Evolutionary conservation across 2,888 invertebrate species (phyloP), one percentile per base, ranked within the genome.

Genomic region (Nebria brevicollis): DNA sequence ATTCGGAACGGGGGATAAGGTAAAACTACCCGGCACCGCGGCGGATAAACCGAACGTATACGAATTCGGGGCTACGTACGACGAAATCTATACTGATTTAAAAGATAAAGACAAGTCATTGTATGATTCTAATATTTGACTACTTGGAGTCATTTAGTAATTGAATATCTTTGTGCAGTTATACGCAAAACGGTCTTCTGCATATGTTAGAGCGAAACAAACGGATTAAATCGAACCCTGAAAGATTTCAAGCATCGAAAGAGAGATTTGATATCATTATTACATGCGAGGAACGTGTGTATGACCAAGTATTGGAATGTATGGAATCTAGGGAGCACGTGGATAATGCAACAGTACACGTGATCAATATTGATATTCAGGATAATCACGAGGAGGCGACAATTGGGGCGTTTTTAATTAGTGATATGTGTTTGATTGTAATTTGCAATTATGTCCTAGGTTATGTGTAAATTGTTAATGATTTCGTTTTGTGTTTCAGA

Each of bases 341-440:
- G 75, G 93, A 94, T 85, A 96, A 96, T 89, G 95, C 96, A 77
- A 95, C 97, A 6, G 98, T 97, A 2, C 99, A 99, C 91, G 94
- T 99, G 70, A 95, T 99, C 80, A 99, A 99, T 89, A 95, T 99
- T 85, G 99, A 99, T 88, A 98, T 99, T 86, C 98, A 97, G 89
- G 99, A 99, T 90, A 99, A 99, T 90, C 98, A 99, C 84, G 99
- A 99, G 89, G 99, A 99, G 89, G 99, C 99, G 0, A 97, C 99
- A 2, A 95, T 99, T 87, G 99, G 99, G 84, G 99, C 99, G 64
- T 98, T 99, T 90, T 92, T 98, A 85, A 98, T 99, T 84, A 97
- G 97, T 89, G 98, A 99, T 89, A 93, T 99, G 90, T 96, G 98
- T 84, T 94, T 94, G 80, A 94, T 96, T 94, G 95, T 96, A 91